phyloP scores from a whole-genome alignment of 2,113 vertebrate genomes.

The Grallaria varia region DNA sequence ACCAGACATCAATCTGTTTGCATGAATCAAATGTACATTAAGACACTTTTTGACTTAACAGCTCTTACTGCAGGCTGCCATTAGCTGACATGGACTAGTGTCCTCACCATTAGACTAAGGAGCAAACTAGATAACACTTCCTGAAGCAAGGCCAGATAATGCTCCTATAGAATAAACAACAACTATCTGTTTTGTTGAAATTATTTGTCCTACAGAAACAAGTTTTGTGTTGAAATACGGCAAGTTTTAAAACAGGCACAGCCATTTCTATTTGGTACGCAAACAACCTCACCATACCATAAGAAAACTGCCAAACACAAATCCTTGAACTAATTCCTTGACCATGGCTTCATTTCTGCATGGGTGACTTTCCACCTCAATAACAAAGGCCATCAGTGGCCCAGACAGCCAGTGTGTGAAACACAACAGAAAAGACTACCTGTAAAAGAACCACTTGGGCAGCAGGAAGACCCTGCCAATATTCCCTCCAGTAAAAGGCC shows the following conservation, averaged over 20 bases:
- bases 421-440: accelerated
- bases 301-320: not conserved
- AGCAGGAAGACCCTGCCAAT: not conserved
- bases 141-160: not conserved
- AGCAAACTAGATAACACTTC: not conserved
- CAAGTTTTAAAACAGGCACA: not conserved
- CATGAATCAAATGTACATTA: not conserved
- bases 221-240: not conserved
- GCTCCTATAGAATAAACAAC: not conserved
- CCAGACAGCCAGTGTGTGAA: not conserved
- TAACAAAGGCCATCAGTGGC: not conserved
- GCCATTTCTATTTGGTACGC: not conserved
- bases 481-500: not conserved
- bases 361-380: not conserved
- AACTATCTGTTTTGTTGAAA: not conserved
- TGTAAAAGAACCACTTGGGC: not conserved
- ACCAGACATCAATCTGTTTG: not conserved
- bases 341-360: not conserved
- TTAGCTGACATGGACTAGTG: not conserved
- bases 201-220: not conserved
- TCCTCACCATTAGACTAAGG: not conserved
- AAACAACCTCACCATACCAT: not conserved
- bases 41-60: not conserved
- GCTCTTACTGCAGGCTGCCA: not conserved
- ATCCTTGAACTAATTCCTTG: not conserved